These are phyloP conservation scores for Bombus vancouverensis DNA, from an alignment of 1,140 invertebrate species.

Conservation along the genomic window DNA sequence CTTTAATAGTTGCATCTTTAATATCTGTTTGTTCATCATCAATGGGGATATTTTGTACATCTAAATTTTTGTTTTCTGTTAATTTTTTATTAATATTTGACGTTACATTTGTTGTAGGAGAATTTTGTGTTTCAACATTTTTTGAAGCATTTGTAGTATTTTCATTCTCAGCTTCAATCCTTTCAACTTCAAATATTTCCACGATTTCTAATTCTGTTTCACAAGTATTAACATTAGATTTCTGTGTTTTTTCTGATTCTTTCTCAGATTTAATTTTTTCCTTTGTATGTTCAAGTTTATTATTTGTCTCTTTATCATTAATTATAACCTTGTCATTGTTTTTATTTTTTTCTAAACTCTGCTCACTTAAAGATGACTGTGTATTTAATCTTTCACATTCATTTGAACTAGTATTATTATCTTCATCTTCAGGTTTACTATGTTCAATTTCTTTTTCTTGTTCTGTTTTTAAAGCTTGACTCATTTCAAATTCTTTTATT, in stretches of 20 bases:
- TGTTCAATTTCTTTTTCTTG: conserved; percentile 57
- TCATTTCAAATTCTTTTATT: conserved; percentile 80
- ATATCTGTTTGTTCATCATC: conserved; percentile 21
- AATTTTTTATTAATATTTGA: conserved; percentile 25
- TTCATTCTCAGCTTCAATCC: conserved; percentile 60
- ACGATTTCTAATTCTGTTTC: conserved; percentile 75
- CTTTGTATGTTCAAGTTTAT: conserved; percentile 28
- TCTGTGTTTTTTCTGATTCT: conserved; percentile 16
- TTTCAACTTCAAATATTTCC: conserved; percentile 78
- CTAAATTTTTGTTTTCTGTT: conserved; percentile 27
- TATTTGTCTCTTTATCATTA: conserved; percentile 41
- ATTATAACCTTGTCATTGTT: conserved; percentile 18
- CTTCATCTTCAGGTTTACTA: conserved; percentile 54
- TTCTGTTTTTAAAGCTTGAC: conserved; percentile 75
- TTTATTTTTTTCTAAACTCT: conserved; percentile 23
- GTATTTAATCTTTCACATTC: conserved; percentile 47
- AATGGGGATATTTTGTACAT: background rate
- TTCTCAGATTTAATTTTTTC: conserved; percentile 18
- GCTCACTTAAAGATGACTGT: background rate
- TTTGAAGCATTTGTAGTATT: conserved; percentile 18
- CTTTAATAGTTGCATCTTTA: conserved; percentile 18
- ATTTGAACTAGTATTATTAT: conserved; percentile 56
- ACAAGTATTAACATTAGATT: conserved; percentile 45
- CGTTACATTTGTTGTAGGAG: conserved; percentile 12
- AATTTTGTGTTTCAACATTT: background rate